These are phyloP conservation scores for Ameiurus melas DNA, from an alignment of 2,113 vertebrate species.

Conservation along the genomic window DNA sequence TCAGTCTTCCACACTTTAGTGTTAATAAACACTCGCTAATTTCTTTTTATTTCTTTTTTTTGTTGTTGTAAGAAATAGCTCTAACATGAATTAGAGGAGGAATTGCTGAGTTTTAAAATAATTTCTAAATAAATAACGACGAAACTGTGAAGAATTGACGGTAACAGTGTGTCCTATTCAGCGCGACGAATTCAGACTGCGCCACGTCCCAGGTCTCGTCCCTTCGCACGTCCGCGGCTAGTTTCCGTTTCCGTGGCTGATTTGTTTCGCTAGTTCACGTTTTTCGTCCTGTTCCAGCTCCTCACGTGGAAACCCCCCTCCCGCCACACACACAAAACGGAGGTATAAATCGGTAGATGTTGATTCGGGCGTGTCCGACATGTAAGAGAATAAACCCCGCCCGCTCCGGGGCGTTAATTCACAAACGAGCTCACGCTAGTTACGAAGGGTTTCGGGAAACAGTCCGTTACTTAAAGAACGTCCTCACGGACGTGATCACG, in stretches of 20 bases:
- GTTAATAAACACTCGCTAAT: conserved; percentile 49
- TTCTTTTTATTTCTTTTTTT: conserved; percentile 48
- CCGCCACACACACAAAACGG: too few relatives aligned
- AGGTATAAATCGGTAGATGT: neutral
- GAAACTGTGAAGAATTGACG: conserved; percentile 16
- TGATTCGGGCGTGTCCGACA: neutral
- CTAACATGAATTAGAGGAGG: conserved; percentile 31
- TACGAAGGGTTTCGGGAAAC: too few relatives aligned
- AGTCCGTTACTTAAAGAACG: too few relatives aligned
- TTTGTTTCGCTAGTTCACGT: neutral
- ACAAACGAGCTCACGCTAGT: too few relatives aligned
- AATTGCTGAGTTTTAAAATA: conserved; percentile 48
- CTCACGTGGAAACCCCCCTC: neutral
- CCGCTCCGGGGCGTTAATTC: too few relatives aligned
- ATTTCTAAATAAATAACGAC: conserved; percentile 42
- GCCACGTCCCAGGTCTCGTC: neutral
- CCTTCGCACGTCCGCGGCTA: neutral
- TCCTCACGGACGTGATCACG: neutral
- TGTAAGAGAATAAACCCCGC: too few relatives aligned
- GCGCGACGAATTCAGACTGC: neutral
- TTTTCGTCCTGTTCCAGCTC: neutral
- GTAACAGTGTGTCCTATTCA: neutral
- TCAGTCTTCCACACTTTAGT: conserved; percentile 34
- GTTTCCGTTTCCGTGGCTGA: neutral
- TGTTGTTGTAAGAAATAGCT: conserved; percentile 56